Base-by-base conservation (phyloP, 2,888 invertebrate genomes). In the Melanchra persicariae region DNA sequence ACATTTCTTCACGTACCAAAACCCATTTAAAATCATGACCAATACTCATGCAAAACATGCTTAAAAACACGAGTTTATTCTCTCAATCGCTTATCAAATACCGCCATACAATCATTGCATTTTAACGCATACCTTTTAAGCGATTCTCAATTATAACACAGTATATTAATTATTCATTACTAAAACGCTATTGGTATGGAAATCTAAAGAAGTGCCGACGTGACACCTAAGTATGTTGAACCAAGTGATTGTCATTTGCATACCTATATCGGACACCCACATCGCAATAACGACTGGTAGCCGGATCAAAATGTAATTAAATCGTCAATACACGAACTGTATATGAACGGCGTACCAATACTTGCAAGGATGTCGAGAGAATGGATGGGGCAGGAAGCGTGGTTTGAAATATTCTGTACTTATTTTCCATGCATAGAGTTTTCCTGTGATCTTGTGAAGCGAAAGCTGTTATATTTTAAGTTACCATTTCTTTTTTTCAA, bases 291-390 rank as follows among this genome's bases (percentile, higher is more conserved):
- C 91, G 88, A 90, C 87, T 83, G 85, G 90, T 88, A 92, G 92
- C 93, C 93, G 94, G 93, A 95, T 95, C 94, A 94, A 91, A 91
- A 89, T 90, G 94, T 95, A 95, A 96, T 96, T 96, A 95, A 95
- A 94, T 92, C 93, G 93, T 93, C 95, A 94, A 94, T 94, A 94
- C 95, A 95, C 95, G 95, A 92, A 95, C 93, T 82, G 89, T 90
- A 89, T 93, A 92, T 91, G 93, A 92, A 92, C 90, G 87, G 92
- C 89, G 88, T 93, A 91, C 89, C 87, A 91, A 93, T 93, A 91
- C 82, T 83, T 74, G 72, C 90, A 72, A 37, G 40, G 90, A 90
- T 86, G 19, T 91, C 89, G n/a, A 90, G 61, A 58, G 57, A 67
- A 82, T 85, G 69, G 91, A 92, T 82, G 76, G 22, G 87, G 26